A percentile compares a stretch with the other conserved stretches of the same genome.
Evolutionary conservation across 1,140 invertebrate genomes (phyloP).

Genomic region (Lepidurus packardi): DNA sequence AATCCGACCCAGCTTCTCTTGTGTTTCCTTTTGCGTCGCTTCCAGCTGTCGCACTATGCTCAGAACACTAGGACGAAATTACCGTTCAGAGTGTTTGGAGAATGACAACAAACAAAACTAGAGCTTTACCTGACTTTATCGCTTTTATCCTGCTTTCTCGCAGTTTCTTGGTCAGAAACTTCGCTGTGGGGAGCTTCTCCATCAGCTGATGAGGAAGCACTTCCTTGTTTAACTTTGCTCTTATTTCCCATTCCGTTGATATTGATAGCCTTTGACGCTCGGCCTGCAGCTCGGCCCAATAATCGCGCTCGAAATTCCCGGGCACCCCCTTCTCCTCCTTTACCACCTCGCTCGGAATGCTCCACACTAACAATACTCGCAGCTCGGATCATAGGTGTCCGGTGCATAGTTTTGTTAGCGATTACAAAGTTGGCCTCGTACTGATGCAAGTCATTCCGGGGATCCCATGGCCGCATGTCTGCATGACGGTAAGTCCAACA

Average conservation of each 20-base stretch:
- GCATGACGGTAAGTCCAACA: conserved; percentile 73
- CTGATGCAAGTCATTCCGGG: conserved; percentile 70
- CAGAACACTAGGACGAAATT: background rate
- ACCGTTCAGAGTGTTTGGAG: background rate
- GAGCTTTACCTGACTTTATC: background rate
- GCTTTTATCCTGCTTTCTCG: conserved; percentile 1
- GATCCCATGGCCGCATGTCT: conserved; percentile 72
- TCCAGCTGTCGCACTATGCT: conserved; percentile 25
- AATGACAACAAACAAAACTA: background rate
- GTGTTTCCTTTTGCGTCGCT: conserved; percentile 24
- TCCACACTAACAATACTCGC: conserved; percentile 57
- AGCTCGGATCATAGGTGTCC: conserved; percentile 60
- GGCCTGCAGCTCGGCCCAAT: background rate
- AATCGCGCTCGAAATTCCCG: background rate
- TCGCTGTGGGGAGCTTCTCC: conserved; percentile 31
- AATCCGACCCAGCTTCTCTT: conserved; percentile 25
- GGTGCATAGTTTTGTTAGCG: conserved; percentile 64
- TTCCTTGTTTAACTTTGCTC: conserved; percentile 13
- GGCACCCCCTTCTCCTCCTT: background rate
- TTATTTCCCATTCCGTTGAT: conserved; percentile 22
- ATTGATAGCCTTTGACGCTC: background rate
- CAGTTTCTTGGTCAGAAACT: conserved; percentile 27
- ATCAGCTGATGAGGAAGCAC: conserved; percentile 29
- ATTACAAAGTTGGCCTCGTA: conserved; percentile 63
- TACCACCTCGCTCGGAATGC: background rate